phyloP scores from a whole-genome alignment of 2,888 invertebrate species.

The Trypoxylon attenuatum region DNA sequence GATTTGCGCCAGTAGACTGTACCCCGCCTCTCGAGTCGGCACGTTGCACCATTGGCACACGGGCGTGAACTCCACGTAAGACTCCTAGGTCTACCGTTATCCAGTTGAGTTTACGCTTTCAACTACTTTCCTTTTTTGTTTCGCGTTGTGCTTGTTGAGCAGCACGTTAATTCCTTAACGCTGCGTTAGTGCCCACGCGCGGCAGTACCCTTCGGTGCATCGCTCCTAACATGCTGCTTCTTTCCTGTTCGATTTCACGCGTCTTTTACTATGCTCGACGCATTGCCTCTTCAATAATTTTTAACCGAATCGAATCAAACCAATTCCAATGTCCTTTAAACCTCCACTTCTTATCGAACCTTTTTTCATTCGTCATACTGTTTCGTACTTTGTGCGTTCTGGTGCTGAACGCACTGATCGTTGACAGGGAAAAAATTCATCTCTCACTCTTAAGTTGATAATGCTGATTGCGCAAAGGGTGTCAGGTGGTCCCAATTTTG shows the following conservation, averaged over 20 bases:
- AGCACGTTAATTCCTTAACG: constrained; percentile 62
- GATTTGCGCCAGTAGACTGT: constrained; percentile 1
- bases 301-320: too few species aligned
- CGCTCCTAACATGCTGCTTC: constrained; percentile 22
- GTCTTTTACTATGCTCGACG: too few species aligned
- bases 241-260: constrained; percentile 34
- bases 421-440: too few species aligned
- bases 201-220: constrained; percentile 45
- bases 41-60: constrained; percentile 26
- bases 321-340: too few species aligned
- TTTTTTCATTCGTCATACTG: too few species aligned
- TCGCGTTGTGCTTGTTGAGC: constrained; percentile 59
- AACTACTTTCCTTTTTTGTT: constrained; percentile 65
- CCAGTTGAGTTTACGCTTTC: constrained; percentile 69
- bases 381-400: too few species aligned
- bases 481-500: constrained; percentile 9
- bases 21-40: constrained; percentile 7
- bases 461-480: neutral
- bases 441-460: too few species aligned
- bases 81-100: constrained; percentile 54
- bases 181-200: constrained; percentile 28
- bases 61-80: constrained; percentile 38
- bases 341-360: too few species aligned
- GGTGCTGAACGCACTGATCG: too few species aligned
- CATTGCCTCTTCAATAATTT: too few species aligned